Base-by-base conservation (phyloP, 2,113 vertebrate genomes). In the Periophthalmus modestus region DNA sequence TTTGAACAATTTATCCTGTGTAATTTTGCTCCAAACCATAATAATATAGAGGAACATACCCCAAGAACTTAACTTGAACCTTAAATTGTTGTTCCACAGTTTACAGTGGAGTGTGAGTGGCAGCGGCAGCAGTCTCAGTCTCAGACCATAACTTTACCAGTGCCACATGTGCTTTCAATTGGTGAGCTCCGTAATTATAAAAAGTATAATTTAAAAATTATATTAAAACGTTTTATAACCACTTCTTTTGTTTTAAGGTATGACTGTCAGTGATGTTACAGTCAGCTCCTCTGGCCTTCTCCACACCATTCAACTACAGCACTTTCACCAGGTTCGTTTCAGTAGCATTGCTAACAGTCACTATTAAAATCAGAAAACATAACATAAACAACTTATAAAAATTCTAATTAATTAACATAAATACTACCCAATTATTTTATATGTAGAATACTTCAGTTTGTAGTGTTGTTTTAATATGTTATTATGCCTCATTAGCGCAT, bases 81-180 rank as follows among this genome's bases (percentile, higher is more conserved):
- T 3, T 23, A 9, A 10, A 23, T 23, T 21, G 54, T 59, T 68
- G 15, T 65, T 76, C 54, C 19, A 33, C 92, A 99, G 98, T 98
- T 96, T 92, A 92, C 90, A 48, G 87, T 98, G 89, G 95, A 95
- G 80, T 99, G 97, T 83, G 97, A 99, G 87, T 98, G 98, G 93
- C 95, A 97, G 88, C 88, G 90, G 78, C 93, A 93, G 81, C 93
- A 93, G 55, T 90, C 92, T 66, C 93, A 94, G 90, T 94, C 88
- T 18, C 11, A 94, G 33, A 88, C 95, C 1, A 84, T 96, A 36
- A 86, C 59, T 18, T 62, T 62, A 34, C 59, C 95, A 66, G 95
- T 96, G 55, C 95, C 96, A 0, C 94, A 95, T 78, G 93, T 96
- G 33, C 90, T 99, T 70, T 97, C 96, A 67, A 95, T 97, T 3